phyloP scores from a whole-genome alignment of 2,113 vertebrate species.

The Nothoprocta perdicaria region DNA sequence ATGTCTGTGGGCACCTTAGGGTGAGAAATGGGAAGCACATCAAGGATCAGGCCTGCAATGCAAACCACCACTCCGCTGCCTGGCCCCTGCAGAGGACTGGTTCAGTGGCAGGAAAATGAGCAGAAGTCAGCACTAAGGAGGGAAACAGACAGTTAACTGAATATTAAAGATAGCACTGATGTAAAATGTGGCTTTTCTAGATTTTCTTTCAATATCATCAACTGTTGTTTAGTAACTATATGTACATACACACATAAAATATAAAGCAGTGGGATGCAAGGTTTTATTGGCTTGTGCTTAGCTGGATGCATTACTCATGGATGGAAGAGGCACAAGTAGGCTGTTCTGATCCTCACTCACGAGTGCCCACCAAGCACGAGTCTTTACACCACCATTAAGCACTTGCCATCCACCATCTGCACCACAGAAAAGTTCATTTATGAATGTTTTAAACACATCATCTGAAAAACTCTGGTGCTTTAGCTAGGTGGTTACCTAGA shows the following conservation, averaged over 20 bases:
- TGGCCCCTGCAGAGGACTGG: rapidly evolving
- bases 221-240: constrained; percentile 2
- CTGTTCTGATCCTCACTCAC: not conserved
- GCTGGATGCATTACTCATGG: not conserved
- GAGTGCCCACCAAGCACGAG: not conserved
- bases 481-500: constrained; percentile 43
- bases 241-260: not conserved
- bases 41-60: not conserved
- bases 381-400: constrained; percentile 20
- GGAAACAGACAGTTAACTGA: not conserved
- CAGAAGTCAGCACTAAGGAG: not conserved
- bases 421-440: constrained; percentile 39
- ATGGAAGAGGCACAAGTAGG: constrained; percentile 2
- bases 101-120: not conserved
- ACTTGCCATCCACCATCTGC: constrained; percentile 35
- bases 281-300: constrained; percentile 9
- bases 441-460: constrained; percentile 27
- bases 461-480: not conserved
- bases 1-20: not conserved
- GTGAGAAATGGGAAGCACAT: not conserved
- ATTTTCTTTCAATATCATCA: constrained; percentile 21
- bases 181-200: not conserved
- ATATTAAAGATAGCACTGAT: not conserved
- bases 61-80: not conserved
- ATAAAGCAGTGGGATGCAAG: not conserved